phyloP scores from a whole-genome alignment of 1,140 invertebrate species.

The Harpegnathos saltator region DNA sequence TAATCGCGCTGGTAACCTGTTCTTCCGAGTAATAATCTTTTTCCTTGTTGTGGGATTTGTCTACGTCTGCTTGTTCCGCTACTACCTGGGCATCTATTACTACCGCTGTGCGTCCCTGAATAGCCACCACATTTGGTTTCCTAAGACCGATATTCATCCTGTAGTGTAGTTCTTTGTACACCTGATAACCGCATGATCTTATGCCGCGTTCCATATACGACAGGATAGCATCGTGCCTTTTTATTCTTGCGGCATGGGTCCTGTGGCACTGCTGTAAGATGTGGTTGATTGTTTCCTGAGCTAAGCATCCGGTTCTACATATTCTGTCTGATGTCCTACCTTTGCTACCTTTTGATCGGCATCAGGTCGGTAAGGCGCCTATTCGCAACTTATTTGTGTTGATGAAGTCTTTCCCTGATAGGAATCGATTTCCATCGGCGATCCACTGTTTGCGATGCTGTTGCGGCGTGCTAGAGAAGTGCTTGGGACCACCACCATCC shows the following conservation, averaged over 20 bases:
- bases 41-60: background rate
- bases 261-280: slow-evolving; percentile 1
- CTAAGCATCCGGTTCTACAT: slow-evolving; percentile 13
- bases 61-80: background rate
- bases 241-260: background rate
- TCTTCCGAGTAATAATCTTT: background rate
- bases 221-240: background rate
- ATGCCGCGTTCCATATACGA: background rate
- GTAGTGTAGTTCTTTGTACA: background rate
- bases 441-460: slow-evolving; percentile 63
- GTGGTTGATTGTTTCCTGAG: background rate
- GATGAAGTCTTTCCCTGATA: slow-evolving; percentile 9
- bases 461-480: background rate
- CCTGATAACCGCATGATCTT: background rate
- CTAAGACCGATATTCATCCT: background rate
- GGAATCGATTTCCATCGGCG: background rate
- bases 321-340: background rate
- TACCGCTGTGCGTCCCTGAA: background rate
- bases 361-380: background rate
- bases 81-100: background rate
- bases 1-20: background rate
- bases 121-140: background rate
- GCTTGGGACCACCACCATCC: slow-evolving; percentile 69
- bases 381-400: background rate
- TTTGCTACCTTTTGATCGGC: background rate